Evolutionary conservation across 1,140 invertebrate species (phyloP), one percentile per base, ranked within the genome.

Genomic region (Pseudomyrmex flavicornis): DNA sequence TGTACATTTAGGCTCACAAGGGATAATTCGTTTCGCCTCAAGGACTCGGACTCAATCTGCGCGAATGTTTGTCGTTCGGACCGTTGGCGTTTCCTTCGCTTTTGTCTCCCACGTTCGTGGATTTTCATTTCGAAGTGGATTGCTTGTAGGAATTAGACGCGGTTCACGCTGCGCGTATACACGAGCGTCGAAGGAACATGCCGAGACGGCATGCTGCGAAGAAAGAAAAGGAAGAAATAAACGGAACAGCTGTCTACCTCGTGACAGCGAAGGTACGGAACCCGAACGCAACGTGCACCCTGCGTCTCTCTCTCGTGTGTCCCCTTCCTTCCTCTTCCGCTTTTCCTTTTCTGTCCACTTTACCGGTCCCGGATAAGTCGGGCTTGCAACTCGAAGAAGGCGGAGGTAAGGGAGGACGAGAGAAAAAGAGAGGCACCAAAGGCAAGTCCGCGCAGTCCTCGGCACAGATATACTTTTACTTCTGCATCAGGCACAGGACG

Each of bases 211-310:
- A 12, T 17, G 76, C 44, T 80, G 76, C n/a, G 76, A 35, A 12
- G 44, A 59, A 58, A 69, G 83, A 85, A 88, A 88, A 87, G 88
- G 85, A 84, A 89, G 83, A 89, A 91, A 88, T 85, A 89, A 90
- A 85, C 77, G 74, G 83, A 87, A 85, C 89, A 91, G 88, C 86
- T 89, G 90, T 91, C 90, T 88, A 83, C 65, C 83, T 72, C 73
- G 76, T 68, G 72, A 88, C 77, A 77, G 69, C 54, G 65, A 74
- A 85, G 75, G 59, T 80, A 82, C 80, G 54, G 54, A 56, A 59
- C 76, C 69, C 82, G 83, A 85, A 85, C 74, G 50, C 80, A 68
- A 20, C 66, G 82, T 68, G 82, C 85, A 84, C 84, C 89, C 84
- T 86, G 5, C 82, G 79, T 50, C 66, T 74, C 69, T 75, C 83